Evolutionary conservation across 1,140 invertebrate genomes (phyloP), one percentile per base, ranked within the genome.

Genomic region (Trialeurodes vaporariorum): DNA sequence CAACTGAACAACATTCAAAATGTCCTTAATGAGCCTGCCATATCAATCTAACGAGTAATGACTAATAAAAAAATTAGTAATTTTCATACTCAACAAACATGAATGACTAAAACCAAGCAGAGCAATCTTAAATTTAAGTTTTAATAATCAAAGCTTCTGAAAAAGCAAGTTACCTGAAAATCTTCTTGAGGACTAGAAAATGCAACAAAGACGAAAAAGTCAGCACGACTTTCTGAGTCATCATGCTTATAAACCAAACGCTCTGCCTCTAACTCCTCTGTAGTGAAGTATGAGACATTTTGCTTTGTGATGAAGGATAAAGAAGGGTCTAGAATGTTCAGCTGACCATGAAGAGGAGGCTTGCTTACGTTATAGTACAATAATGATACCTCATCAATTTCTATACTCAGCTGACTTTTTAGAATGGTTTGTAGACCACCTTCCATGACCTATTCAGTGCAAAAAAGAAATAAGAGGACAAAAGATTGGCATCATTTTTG

Each of bases 241-340:
- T 97, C 93, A 75, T 97, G 94, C 24, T 86, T 81, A 71, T 97
- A 98, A 72, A 86, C 86, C 1, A 98, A 83, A 69, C 83, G 83
- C 67, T 86, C 83, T 1, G 83, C 80, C 59, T 82, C 79, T 2
- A 94, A 79, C 73, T 94, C 88, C 24, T 84, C 79, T 25, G 86
- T 84, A 0, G 86, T 88, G 73, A 94, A 93, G 64, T 84, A 84
- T 1, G 83, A 82, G 0, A 87, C 82, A 68, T 88, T 86, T 61
- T 82, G 79, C 70, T 83, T 76, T 13, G 81, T 64, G 2, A 78
- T 74, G 26, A 70, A 27, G 63, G 69, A 76, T 67, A 68, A 61
- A 24, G 72, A 67, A 25, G 65, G 66, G 70, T 78, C 76, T 5
- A 77, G 69, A n/a, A 84, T 76, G 2, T 77, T 77, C 0, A 86